These are phyloP conservation scores for Crocallis elinguaria DNA, from an alignment of 2,888 invertebrate genomes.

Conservation along the genomic window DNA sequence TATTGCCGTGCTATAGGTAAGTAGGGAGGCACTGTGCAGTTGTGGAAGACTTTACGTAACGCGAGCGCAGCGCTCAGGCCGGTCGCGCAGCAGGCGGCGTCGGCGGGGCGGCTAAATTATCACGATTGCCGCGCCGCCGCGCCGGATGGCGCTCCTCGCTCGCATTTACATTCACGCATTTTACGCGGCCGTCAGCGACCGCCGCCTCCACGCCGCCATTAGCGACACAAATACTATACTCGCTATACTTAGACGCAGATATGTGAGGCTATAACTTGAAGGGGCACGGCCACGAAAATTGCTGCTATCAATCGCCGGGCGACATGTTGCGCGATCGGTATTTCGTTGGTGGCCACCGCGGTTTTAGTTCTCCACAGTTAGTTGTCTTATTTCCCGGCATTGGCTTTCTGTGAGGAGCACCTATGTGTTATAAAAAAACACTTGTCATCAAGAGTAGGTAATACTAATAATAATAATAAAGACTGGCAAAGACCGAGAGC, in stretches of 20 bases:
- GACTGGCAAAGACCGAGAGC: no score
- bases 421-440: no score
- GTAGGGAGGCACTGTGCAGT: conserved; percentile 44
- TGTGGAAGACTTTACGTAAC: conserved; percentile 62
- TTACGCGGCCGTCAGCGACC: conserved; percentile 63
- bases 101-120: conserved; percentile 53
- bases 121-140: conserved; percentile 35
- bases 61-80: conserved; percentile 24
- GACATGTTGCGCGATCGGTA: conserved; percentile 52
- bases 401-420: no score
- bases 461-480: no score
- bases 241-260: conserved; percentile 43
- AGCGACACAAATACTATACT: conserved; percentile 53
- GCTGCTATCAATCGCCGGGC: conserved; percentile 62
- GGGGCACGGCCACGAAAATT: conserved; percentile 61
- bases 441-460: no score
- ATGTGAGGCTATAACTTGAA: conserved; percentile 51
- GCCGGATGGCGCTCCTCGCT: conserved; percentile 44
- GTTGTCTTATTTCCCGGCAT: no score
- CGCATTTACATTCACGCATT: conserved; percentile 68
- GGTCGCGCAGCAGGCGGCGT: conserved; percentile 43
- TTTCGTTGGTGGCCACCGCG: conserved; percentile 40
- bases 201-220: conserved; percentile 61
- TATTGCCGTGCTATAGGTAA: conserved; percentile 18
- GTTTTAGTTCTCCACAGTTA: background rate